These are phyloP conservation scores for Paraplagusia blochii DNA, from an alignment of 2,113 vertebrate species.

Conservation along the genomic window DNA sequence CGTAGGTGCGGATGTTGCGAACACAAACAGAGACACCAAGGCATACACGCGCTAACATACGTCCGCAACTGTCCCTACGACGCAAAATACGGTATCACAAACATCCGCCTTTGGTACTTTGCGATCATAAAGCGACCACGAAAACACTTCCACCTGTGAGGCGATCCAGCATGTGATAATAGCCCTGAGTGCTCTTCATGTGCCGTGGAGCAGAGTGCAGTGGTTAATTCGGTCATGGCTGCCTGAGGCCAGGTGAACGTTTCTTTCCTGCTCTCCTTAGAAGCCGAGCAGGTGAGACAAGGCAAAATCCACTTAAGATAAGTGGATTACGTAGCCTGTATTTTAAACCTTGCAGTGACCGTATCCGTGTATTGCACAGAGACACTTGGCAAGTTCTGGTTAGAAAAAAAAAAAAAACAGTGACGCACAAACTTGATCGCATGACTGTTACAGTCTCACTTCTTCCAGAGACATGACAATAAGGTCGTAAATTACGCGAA, in stretches of 20 bases:
- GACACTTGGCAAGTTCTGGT: constrained; percentile 26
- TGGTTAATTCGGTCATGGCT: constrained; percentile 53
- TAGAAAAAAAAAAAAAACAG: background rate
- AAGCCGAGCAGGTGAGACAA: constrained; percentile 61
- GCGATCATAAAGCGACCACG: constrained; percentile 43
- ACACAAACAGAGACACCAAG: background rate
- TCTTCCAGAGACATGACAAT: too few relatives aligned
- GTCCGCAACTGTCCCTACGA: constrained; percentile 8
- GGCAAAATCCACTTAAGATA: constrained; percentile 65
- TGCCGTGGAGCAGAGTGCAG: constrained; percentile 38
- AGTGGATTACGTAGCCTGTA: constrained; percentile 63
- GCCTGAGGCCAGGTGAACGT: constrained; percentile 56
- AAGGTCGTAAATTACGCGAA: too few relatives aligned
- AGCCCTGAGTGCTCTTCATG: constrained; percentile 49
- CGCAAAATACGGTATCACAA: constrained; percentile 45
- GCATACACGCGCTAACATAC: background rate
- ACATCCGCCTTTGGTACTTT: constrained; percentile 58
- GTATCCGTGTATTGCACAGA: constrained; percentile 30
- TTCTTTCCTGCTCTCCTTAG: constrained; percentile 63
- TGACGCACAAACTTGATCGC: background rate
- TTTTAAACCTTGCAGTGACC: constrained; percentile 56
- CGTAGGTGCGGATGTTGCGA: constrained; percentile 42
- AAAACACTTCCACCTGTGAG: constrained; percentile 55
- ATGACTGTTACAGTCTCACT: background rate
- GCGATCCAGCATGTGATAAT: constrained; percentile 57